Evolutionary conservation across 2,113 vertebrate species (phyloP), one percentile per base, ranked within the genome.

Genomic region (Geococcyx californianus): DNA sequence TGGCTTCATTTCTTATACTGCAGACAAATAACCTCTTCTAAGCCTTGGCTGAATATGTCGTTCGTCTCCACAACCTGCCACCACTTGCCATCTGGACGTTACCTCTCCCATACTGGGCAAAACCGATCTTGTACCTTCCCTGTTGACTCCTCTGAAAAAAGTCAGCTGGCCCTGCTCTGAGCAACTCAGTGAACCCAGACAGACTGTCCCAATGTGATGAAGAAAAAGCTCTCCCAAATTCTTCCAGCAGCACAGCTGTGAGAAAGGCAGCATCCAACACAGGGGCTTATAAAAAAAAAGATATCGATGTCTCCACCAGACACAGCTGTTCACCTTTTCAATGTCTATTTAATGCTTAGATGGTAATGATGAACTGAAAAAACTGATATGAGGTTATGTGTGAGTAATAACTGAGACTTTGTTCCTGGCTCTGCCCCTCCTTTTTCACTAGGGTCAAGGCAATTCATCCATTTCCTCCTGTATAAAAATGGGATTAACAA

Each of bases 401-500:
- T 51, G 55, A 91, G 33, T 62, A 63, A 80, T 63, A 92, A 84
- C 31, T 15, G 10, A 69, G 45, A 59, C 55, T 62, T 59, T 74
- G 42, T 31, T 73, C 42, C 47, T 54, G 26, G 55, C 19, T 89
- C 89, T 92, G 68, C 26, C 68, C 36, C 59, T 80, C 44, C 33
- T 91, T 70, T 51, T 84, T 70, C 60, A 28, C 38, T 74, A 74
- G 80, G 89, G 73, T 92, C 91, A 93, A 90, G 73, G 60, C 42
- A 94, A 86, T 92, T 78, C 42, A 93, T 93, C 38, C 49, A 68
- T 78, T 92, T 94, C n/a, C 56, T 68, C 56, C n/a, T 60, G 44
- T 34, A 84, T 29, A 91, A 81, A 93, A 90, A 51, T 29, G 73
- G 69, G 54, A 89, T 72, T 87, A 94, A 91, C 44, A 94, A 81